Percentiles rank a stretch among this genome's conserved stretches.
These are phyloP conservation scores for Lophius americanus DNA, from an alignment of 2,797 vertebrate species.

Conservation along the genomic window DNA sequence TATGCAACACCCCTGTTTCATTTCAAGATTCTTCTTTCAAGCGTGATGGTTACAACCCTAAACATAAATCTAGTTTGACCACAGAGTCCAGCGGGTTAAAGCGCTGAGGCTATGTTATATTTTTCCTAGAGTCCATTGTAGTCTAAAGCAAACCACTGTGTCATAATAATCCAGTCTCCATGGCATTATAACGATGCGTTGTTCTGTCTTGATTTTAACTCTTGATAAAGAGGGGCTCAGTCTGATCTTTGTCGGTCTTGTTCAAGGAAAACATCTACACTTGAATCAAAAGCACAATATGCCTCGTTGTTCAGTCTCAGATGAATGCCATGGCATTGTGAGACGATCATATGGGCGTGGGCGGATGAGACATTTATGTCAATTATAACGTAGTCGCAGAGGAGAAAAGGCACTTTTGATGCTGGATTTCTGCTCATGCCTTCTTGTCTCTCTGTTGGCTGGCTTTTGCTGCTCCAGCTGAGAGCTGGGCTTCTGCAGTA, in stretches of 20 bases:
- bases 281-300: constrained; percentile 58
- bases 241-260: constrained; percentile 40
- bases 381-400: constrained; percentile 61
- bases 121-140: no score
- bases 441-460: constrained; percentile 38
- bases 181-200: no score
- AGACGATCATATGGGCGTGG: constrained; percentile 62
- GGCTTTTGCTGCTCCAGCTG: constrained; percentile 35
- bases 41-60: no score
- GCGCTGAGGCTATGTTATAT: no score
- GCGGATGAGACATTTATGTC: constrained; percentile 62
- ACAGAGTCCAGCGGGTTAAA: no score
- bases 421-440: constrained; percentile 51
- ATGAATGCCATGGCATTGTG: constrained; percentile 71
- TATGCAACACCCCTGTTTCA: no score
- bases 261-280: constrained; percentile 48
- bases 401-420: constrained; percentile 48
- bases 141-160: no score
- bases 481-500: constrained; percentile 46
- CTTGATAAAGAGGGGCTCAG: constrained; percentile 29
- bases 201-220: constrained; percentile 4
- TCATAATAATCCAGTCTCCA: no score
- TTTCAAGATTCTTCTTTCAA: no score
- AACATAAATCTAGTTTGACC: no score
- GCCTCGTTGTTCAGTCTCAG: constrained; percentile 64